Evolutionary conservation across 2,113 vertebrate genomes (phyloP), one percentile per base, ranked within the genome.

Genomic region (Solenodon paradoxus): DNA sequence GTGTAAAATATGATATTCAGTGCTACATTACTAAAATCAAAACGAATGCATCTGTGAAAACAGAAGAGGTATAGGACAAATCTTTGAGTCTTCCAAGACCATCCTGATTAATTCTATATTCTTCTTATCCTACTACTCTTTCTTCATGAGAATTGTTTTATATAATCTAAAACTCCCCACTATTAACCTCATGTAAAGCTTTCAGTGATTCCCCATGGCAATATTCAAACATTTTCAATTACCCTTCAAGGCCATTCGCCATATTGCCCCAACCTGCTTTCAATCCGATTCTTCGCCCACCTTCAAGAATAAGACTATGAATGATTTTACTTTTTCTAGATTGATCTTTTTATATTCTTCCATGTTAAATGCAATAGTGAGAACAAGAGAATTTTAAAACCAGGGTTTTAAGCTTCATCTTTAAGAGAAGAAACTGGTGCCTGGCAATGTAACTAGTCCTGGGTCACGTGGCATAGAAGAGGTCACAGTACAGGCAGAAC

Each of bases 121-220:
- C 19, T 71, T 55, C 71, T 89, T 63, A 85, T 71, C 17, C 35
- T 53, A n/a, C 64, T 84, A 78, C 19, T 28, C 26, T 64, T 81
- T 85, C 79, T 85, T 95, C 68, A 64, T 90, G 12, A 49, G n/a
- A 24, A 74, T 80, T 80, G 72, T 94, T 96, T 91, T 86, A 51
- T 81, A 63, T 77, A 51, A 91, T 40, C 59, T 91, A 75, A 81
- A 82, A 82, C 10, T 77, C 47, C 71, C 63, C 26, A 53, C 26
- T 91, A 69, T 30, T 80, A 15, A 35, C 26, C 53, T 69, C 22
- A 16, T 87, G 57, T 77, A 69, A 90, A 93, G 38, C 11, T 55
- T 96, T 59, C 51, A 87, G 81, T 63, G 77, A 82, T 82, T 71
- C 68, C 9, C 57, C 26, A 63, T 69, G 82, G 57, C 80, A 51